A percentile compares a stretch with the other conserved stretches of the same genome.
These are phyloP conservation scores for Phoxinus phoxinus DNA, from an alignment of 2,113 vertebrate genomes.

Conservation along the genomic window DNA sequence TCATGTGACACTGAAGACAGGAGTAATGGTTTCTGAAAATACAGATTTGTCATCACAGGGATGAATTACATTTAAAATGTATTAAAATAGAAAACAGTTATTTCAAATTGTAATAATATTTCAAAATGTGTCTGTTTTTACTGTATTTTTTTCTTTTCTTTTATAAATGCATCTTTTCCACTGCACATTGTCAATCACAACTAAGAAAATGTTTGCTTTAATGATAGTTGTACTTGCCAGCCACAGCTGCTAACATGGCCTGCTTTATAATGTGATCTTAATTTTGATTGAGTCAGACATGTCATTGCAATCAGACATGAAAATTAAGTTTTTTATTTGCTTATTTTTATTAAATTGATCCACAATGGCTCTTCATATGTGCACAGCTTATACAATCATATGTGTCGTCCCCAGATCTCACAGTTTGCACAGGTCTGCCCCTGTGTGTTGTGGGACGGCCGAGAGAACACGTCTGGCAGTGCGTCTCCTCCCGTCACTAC, in stretches of 20 bases:
- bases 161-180: neutral
- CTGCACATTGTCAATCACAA: neutral
- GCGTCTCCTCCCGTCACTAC: slow-evolving; percentile 75
- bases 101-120: neutral
- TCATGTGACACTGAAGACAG: neutral
- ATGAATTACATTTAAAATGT: neutral
- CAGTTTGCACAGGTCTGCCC: neutral
- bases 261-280: neutral
- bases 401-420: slow-evolving; percentile 35
- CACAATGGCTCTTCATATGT: neutral
- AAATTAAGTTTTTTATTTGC: neutral
- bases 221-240: no score
- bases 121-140: neutral
- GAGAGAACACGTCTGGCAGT: slow-evolving; percentile 71
- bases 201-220: no score
- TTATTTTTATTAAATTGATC: no score
- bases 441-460: slow-evolving; percentile 68
- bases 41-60: neutral
- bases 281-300: no score
- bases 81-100: neutral
- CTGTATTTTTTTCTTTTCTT: neutral
- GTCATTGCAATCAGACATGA: neutral
- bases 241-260: neutral
- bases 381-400: neutral
- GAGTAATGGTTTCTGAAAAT: neutral